A percentile compares a stretch with the other conserved stretches of the same genome.
Evolutionary conservation across 64 coral and sea anemone genomes (phyloP).

Genomic region (Acropora tenuis): DNA sequence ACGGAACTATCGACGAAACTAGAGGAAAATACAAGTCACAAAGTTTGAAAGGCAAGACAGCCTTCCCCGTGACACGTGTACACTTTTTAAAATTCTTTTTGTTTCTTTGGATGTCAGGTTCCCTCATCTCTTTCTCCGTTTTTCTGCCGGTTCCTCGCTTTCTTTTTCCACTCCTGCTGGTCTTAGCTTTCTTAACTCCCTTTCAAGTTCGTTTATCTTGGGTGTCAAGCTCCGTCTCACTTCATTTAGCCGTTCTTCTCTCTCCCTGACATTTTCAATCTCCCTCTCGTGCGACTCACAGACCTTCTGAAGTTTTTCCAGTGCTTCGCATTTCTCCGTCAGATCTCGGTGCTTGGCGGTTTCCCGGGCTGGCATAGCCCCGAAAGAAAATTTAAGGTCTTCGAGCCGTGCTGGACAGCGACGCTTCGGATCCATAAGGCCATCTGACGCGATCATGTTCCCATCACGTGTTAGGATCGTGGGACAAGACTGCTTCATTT

Average conservation of each 20-base stretch:
- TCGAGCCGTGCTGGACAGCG: conserved; percentile 55
- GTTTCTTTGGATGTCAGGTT: not conserved
- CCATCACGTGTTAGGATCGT: conserved; percentile 84
- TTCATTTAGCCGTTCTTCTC: conserved; percentile 63
- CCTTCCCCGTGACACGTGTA: no score
- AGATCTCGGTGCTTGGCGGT: conserved; percentile 35
- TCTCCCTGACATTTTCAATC: not conserved
- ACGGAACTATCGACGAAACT: no score
- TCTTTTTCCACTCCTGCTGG: conserved; percentile 38
- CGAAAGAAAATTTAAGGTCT: conserved; percentile 67
- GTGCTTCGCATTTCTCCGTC: not conserved
- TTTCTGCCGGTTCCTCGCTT: conserved; percentile 39
- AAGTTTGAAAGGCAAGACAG: no score
- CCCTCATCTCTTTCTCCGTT: conserved; percentile 54
- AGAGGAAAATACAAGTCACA: no score
- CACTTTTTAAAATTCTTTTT: not conserved
- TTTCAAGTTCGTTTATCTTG: conserved; percentile 65
- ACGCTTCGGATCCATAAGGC: conserved; percentile 81
- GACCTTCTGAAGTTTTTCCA: conserved; percentile 37
- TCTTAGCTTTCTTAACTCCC: conserved; percentile 73
- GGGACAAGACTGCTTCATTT: conserved; percentile 74
- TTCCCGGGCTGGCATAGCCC: conserved; percentile 68
- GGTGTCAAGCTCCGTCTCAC: conserved; percentile 51
- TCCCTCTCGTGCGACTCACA: conserved; percentile 29
- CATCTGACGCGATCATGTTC: conserved; percentile 84